A percentile compares a stretch with the other conserved stretches of the same genome.
Evolutionary conservation across 2,888 invertebrate species (phyloP).

Genomic region (Phortica magna): DNA sequence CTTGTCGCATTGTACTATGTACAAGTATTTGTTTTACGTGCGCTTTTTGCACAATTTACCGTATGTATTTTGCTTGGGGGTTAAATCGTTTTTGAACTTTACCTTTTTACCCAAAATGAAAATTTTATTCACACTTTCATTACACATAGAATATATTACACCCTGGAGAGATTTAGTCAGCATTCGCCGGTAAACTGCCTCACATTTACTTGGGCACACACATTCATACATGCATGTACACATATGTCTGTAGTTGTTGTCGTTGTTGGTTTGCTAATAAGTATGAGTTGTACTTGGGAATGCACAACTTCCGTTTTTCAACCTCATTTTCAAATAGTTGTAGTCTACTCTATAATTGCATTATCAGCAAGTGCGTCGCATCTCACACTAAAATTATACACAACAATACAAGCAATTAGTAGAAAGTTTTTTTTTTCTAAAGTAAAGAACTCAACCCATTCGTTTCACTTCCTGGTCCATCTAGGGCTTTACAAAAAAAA

Average conservation of each 20-base stretch:
- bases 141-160: slow-evolving; percentile 61
- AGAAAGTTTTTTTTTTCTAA: slow-evolving; percentile 4
- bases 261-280: not conserved
- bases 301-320: slow-evolving; percentile 31
- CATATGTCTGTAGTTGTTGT: slow-evolving; percentile 17
- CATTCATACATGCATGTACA: too few species aligned
- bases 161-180: slow-evolving; percentile 63
- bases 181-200: slow-evolving; percentile 37
- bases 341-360: slow-evolving; percentile 26
- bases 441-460: not conserved
- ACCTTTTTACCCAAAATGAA: slow-evolving; percentile 44
- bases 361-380: slow-evolving; percentile 19
- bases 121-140: slow-evolving; percentile 68
- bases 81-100: slow-evolving; percentile 68
- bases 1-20: slow-evolving; percentile 46
- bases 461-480: slow-evolving; percentile 25
- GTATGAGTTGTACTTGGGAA: not conserved
- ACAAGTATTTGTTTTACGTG: slow-evolving; percentile 49
- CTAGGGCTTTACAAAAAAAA: not conserved
- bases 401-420: slow-evolving; percentile 25
- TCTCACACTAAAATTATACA: slow-evolving; percentile 18
- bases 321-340: not conserved
- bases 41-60: slow-evolving; percentile 20
- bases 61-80: slow-evolving; percentile 57
- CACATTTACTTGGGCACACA: not conserved